Base-by-base conservation (phyloP, 2,888 invertebrate genomes). In the Heliconius cydno region DNA sequence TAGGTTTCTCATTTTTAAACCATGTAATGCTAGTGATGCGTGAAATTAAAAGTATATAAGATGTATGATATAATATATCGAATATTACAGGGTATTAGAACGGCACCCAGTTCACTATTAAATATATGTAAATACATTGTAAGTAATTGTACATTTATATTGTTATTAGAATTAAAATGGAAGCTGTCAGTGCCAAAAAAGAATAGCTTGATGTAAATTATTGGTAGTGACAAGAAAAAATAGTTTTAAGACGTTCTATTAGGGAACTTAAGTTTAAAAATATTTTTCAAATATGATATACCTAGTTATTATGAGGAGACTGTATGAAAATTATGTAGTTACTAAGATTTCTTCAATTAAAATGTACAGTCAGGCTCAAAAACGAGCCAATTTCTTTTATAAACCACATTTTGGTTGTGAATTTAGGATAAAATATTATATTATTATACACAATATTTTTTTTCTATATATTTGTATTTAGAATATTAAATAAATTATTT, bases 381-480 rank as follows among this genome's bases (percentile, higher is more conserved):
- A 34, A 34, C 7, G 22, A 3, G 57, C 22, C 57, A 19, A 57
- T 57, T 57, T 7, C 9, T 57, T 60, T 60, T n/a, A 12, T n/a
- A 60, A 60, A 60, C 60, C 25, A 46, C 2, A 52, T 52, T 22
- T 19, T 71, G 71, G 57, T 73, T 73, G 72, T 73, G 72, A 73
- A n/a, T 57, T 13, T 73, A 22, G 30, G 57, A 57, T 73, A 30
- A 52, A 52, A 3, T 13, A 30, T 30, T 30, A 34, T 72, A 68
- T 9, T 34, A 22, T 67, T 67, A 4, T 34, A 66, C 12, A 66
- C 19, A 7, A 19, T 7, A n/a, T n/a, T 60, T 60, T 60, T 60
- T 7, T 22, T 10, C n/a, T 60, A 60, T 60, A 60, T 60, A 41
- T 60, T 22, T 60, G 22, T n/a, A 60, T n/a, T n/a, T 60, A 60